Base-by-base conservation (phyloP, 2,888 invertebrate genomes). In the Ophion obscuratus region DNA sequence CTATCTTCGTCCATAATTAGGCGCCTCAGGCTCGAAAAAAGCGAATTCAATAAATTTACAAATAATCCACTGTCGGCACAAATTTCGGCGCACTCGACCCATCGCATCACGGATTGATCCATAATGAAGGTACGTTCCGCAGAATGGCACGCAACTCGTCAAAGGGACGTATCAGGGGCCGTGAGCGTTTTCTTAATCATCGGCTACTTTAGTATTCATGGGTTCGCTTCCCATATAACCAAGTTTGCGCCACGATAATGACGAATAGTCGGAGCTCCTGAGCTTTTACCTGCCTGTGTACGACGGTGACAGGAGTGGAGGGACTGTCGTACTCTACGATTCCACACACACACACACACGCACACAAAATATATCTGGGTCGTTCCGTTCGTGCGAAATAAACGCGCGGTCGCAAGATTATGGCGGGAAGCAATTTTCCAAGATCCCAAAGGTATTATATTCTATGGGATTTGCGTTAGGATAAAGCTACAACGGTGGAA, bases 181-280 rank as follows among this genome's bases (percentile, higher is more conserved):
- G 53, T 17, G 5, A 11, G 44, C 17, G 27, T 31, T 31, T 53
- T 24, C 47, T 70, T 20, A 70, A 76, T 70, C 62, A 80, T 64
- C 27, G 67, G 59, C 82, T 79, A 57, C 79, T 85, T 85, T 70
- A 64, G 78, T 85, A 85, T 85, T 82, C 85, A 82, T 82, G 36
- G 64, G 70, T 70, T 70, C 64, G 47, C 79, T 82, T 74, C 70
- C 79, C 85, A 82, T 79, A 79, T 53, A 53, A 79, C 40, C 36
- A 57, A 66, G 78, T 82, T 79, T 64, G 85, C 53, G 20, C 53
- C 73, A 59, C 64, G 79, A 61, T 85, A 71, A 75, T 82, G 75
- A 85, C 82, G 64, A 66, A 79, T 71, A 59, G 79, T 66, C 36
- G 64, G 47, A 57, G 70, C 47, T 70, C 24, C 40, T 20, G n/a